Conservation (phyloP, 2,113 vertebrate genomes). For the Gadus chalcogrammus region DNA sequence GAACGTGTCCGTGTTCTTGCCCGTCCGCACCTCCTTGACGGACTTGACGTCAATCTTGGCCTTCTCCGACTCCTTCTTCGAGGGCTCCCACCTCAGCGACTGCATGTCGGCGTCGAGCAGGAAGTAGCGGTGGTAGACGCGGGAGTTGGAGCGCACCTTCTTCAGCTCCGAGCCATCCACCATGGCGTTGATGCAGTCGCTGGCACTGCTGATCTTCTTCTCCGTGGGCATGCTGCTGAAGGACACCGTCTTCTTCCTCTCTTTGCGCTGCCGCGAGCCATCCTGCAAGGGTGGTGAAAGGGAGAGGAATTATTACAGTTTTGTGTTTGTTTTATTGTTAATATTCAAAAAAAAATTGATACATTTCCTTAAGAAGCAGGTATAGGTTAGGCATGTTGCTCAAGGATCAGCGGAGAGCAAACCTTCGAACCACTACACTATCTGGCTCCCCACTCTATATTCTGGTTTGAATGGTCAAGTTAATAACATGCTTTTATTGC, state of each 20-base stretch:
- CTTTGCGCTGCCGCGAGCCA: constrained; percentile 88
- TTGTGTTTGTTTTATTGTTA: no score
- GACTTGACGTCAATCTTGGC: constrained; percentile 96
- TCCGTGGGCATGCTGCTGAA: constrained; percentile 99
- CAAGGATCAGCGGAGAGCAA: no score
- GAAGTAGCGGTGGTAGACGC: constrained; percentile 91
- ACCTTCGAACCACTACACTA: no score
- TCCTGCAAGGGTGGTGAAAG: constrained; percentile 72
- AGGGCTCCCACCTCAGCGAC: constrained; percentile 93
- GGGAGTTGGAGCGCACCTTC: constrained; percentile 93
- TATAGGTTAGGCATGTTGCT: no score
- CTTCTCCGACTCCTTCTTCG: constrained; percentile 97
- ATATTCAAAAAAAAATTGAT: no score
- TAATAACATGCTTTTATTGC: no score
- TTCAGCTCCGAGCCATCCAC: constrained; percentile 93
- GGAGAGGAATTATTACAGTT: neutral
- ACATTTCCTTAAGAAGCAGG: no score
- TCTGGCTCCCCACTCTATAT: no score
- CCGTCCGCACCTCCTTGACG: constrained; percentile 94
- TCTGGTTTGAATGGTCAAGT: no score
- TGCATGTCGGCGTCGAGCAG: constrained; percentile 96
- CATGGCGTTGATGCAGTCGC: constrained; percentile 93
- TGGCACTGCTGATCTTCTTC: constrained; percentile 95
- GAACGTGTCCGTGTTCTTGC: constrained; percentile 97
- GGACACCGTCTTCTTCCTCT: constrained; percentile 94